Conservation (phyloP, 2,797 vertebrate genomes). For the Botia kubotai region DNA sequence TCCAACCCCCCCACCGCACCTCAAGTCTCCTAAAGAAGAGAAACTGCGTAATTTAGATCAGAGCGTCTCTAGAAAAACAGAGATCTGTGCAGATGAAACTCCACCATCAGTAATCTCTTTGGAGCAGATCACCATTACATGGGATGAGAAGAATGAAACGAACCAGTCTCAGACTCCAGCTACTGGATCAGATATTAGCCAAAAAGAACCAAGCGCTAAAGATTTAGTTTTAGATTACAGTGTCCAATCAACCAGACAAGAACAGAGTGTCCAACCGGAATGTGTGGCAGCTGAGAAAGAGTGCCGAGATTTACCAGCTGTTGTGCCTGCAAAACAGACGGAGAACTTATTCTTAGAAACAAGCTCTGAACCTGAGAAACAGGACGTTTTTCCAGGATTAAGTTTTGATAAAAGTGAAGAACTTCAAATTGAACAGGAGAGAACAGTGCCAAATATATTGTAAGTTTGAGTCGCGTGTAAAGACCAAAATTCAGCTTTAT, state of each 20-base stretch:
- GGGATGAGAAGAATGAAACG: background rate
- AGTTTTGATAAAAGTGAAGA: slow-evolving; percentile 46
- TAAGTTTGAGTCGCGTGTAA: slow-evolving; percentile 71
- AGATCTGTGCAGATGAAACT: background rate
- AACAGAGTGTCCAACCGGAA: slow-evolving; percentile 29
- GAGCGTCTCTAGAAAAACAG: background rate
- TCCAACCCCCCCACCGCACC: slow-evolving; percentile 39
- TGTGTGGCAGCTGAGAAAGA: slow-evolving; percentile 2
- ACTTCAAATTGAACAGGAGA: slow-evolving; percentile 35
- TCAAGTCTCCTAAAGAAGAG: background rate
- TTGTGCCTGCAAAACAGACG: background rate
- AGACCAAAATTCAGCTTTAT: background rate
- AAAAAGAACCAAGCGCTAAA: background rate
- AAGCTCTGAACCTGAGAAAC: slow-evolving; percentile 16
- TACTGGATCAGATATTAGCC: background rate
- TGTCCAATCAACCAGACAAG: background rate
- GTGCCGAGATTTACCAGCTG: slow-evolving; percentile 1
- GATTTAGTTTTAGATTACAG: slow-evolving; percentile 4
- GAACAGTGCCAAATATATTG: slow-evolving; percentile 59
- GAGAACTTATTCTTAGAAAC: slow-evolving; percentile 18
- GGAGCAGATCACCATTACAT: background rate
- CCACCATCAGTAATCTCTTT: background rate
- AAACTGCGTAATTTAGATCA: background rate
- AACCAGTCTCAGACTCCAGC: slow-evolving; percentile 9
- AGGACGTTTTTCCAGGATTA: slow-evolving; percentile 21